Conservation (phyloP, 2,888 invertebrate species). For the Apamea sordens region DNA sequence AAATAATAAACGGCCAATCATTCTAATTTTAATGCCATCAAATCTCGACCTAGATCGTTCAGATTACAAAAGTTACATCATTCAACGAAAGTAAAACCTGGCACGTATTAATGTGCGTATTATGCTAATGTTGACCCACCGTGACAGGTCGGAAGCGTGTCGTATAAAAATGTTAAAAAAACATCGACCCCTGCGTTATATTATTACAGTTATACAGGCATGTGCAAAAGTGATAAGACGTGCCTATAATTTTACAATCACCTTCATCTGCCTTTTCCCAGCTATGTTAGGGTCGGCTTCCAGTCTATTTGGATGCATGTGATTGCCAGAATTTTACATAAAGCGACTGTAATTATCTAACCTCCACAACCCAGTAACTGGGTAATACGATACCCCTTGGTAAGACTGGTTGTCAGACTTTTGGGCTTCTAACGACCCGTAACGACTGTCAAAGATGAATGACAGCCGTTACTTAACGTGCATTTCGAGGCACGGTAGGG, state of each 20-base stretch:
- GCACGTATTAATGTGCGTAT: constrained; percentile 75
- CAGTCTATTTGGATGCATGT: neutral
- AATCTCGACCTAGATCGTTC: constrained; percentile 49
- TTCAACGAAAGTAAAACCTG: constrained; percentile 65
- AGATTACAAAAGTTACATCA: constrained; percentile 45
- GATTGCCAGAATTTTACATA: neutral
- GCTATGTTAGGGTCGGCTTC: neutral
- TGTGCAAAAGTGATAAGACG: constrained; percentile 11
- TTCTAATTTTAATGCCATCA: constrained; percentile 39
- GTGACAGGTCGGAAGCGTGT: constrained; percentile 61
- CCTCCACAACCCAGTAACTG: neutral
- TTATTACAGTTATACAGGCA: constrained; percentile 25
- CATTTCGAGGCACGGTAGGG: neutral
- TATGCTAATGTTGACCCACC: constrained; percentile 73
- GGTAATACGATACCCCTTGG: neutral
- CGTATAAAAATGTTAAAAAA: constrained; percentile 52
- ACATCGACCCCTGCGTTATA: constrained; percentile 33
- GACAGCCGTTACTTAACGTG: neutral
- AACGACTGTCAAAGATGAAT: neutral
- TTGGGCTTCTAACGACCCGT: neutral
- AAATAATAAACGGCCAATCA: constrained; percentile 44
- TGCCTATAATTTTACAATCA: neutral
- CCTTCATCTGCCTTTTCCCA: neutral
- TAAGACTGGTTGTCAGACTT: neutral
- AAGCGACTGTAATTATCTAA: neutral